Percentiles rank a stretch among this genome's conserved stretches.
These are phyloP conservation scores for Corapipo altera DNA, from an alignment of 2,113 vertebrate species.

Conservation along the genomic window DNA sequence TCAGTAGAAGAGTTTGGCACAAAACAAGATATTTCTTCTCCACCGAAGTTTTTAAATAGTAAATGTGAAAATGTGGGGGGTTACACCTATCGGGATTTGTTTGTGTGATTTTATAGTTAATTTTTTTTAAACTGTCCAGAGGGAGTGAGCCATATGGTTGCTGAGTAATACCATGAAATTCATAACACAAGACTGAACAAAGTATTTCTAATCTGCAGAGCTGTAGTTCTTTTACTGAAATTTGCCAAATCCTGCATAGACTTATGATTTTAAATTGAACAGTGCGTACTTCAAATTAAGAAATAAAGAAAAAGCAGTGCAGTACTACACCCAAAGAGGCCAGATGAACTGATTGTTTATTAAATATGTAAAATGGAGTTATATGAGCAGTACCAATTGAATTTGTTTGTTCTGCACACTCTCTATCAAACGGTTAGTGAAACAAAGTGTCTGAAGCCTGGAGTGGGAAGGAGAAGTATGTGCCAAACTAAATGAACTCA, in stretches of 20 bases:
- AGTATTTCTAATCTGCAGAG: not conserved
- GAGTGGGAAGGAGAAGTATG: not conserved
- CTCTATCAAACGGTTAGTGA: not conserved
- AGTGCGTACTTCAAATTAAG: not conserved
- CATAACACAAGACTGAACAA: not conserved
- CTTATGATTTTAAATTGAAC: not conserved
- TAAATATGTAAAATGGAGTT: not conserved
- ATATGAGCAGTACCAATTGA: not conserved
- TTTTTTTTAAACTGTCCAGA: not conserved
- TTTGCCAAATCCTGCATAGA: not conserved
- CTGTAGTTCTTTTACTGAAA: not conserved
- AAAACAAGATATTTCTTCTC: not conserved
- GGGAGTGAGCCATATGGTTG: not conserved
- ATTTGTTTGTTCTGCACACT: not conserved
- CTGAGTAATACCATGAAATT: not conserved
- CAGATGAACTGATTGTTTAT: not conserved
- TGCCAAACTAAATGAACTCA: not conserved
- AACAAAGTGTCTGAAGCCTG: not conserved
- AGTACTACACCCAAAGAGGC: not conserved
- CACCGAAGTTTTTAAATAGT: not conserved
- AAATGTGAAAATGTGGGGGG: not conserved
- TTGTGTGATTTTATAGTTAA: not conserved
- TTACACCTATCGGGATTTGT: not conserved
- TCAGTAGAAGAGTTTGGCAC: not conserved
- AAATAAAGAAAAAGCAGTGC: not conserved